A percentile compares a stretch with the other conserved stretches of the same genome.
Evolutionary conservation across 2,113 vertebrate genomes (phyloP).

Genomic region (Paradisaea rubra): DNA sequence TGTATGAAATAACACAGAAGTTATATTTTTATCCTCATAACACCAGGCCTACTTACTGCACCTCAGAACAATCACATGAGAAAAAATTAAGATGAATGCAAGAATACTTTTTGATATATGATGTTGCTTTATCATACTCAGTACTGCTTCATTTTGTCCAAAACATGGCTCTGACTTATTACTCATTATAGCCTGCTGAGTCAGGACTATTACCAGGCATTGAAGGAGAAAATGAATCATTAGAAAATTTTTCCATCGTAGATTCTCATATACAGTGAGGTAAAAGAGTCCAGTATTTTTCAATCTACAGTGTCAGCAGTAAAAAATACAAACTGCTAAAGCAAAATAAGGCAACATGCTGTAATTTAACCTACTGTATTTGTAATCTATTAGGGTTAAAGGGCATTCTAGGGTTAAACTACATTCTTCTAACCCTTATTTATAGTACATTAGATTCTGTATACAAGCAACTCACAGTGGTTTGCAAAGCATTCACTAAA

Average conservation of each 20-base stretch:
- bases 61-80: not conserved
- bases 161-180: not conserved
- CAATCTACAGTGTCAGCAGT: not conserved
- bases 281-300: not conserved
- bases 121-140: not conserved
- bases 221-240: not conserved
- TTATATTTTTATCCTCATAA: not conserved
- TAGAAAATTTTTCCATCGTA: not conserved
- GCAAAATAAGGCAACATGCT: not conserved
- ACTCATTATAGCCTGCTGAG: not conserved
- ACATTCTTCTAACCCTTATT: not conserved
- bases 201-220: not conserved
- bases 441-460: not conserved
- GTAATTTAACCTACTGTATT: not conserved
- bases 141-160: not conserved
- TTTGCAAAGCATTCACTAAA: not conserved
- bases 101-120: not conserved
- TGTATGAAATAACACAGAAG: not conserved
- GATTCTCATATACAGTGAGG: not conserved
- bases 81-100: not conserved
- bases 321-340: not conserved
- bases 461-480: not conserved
- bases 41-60: not conserved
- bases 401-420: not conserved
- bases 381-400: not conserved